A percentile compares a stretch with the other conserved stretches of the same genome.
phyloP scores from a whole-genome alignment of 1,140 invertebrate genomes.

The Cotesia vestalis region DNA sequence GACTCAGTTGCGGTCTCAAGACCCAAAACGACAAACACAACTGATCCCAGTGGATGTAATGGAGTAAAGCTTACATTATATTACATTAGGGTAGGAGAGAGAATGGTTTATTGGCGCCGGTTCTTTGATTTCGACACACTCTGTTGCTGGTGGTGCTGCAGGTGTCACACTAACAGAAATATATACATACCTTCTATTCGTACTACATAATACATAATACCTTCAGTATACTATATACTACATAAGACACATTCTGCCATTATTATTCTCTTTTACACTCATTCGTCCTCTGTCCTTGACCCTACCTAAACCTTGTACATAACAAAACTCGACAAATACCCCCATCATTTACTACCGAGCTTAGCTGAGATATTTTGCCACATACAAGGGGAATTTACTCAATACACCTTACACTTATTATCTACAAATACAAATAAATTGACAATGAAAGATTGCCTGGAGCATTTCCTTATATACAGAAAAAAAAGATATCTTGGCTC shows the following conservation, averaged over 20 bases:
- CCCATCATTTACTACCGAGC: not conserved
- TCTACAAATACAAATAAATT: not conserved
- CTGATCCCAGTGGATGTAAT: not conserved
- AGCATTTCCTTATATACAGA: no score
- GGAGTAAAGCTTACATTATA: not conserved
- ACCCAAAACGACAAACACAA: not conserved
- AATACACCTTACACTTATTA: not conserved
- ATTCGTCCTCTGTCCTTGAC: slow-evolving; percentile 23
- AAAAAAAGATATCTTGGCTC: no score
- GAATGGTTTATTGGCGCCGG: slow-evolving; percentile 6
- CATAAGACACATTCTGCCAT: slow-evolving; percentile 15
- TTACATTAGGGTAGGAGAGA: not conserved
- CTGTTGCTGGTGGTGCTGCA: no score
- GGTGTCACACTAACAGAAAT: not conserved
- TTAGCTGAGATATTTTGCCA: not conserved
- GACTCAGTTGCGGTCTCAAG: slow-evolving; percentile 14
- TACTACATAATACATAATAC: no score
- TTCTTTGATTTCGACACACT: slow-evolving; percentile 20
- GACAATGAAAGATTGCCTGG: no score
- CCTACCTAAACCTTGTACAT: slow-evolving; percentile 16
- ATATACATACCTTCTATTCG: not conserved
- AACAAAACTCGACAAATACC: not conserved
- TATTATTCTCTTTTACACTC: slow-evolving; percentile 26
- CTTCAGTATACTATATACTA: no score
- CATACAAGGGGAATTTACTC: no score